phyloP scores from a whole-genome alignment of 2,797 vertebrate genomes.

The Enteromius trimaculatus region DNA sequence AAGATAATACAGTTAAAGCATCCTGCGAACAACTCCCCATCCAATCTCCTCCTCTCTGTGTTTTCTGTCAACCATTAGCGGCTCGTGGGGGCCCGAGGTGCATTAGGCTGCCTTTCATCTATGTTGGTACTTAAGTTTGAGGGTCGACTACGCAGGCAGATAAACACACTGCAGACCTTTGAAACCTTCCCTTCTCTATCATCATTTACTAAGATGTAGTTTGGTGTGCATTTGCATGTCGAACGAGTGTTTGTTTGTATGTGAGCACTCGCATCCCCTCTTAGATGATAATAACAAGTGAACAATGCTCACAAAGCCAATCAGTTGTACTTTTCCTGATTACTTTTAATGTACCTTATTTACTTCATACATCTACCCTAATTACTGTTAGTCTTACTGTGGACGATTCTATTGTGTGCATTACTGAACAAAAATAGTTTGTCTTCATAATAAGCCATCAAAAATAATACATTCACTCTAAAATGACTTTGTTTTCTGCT shows the following conservation, averaged over 20 bases:
- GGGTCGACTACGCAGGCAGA: conserved; percentile 63
- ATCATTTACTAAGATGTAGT: conserved; percentile 45
- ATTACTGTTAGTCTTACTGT: background rate
- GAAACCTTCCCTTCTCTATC: conserved; percentile 61
- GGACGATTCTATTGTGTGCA: background rate
- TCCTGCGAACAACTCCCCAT: background rate
- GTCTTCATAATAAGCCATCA: background rate
- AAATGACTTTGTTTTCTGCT: background rate
- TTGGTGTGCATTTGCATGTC: conserved; percentile 28
- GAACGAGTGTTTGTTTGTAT: conserved; percentile 10
- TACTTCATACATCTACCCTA: background rate
- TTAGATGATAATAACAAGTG: background rate
- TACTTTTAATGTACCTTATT: background rate
- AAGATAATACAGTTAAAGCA: conserved; percentile 23
- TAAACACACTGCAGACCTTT: conserved; percentile 66
- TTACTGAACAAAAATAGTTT: background rate
- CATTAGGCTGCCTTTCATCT: conserved; percentile 74
- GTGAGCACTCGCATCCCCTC: background rate
- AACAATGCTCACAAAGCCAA: background rate
- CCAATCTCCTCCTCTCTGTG: background rate
- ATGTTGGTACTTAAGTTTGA: conserved; percentile 61
- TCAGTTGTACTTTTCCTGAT: conserved; percentile 6
- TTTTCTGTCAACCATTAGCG: conserved; percentile 17
- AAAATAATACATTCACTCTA: background rate
- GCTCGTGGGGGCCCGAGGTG: conserved; percentile 53